Conservation (phyloP, 2,888 invertebrate genomes). For the Sceliomorpha sp. region DNA sequence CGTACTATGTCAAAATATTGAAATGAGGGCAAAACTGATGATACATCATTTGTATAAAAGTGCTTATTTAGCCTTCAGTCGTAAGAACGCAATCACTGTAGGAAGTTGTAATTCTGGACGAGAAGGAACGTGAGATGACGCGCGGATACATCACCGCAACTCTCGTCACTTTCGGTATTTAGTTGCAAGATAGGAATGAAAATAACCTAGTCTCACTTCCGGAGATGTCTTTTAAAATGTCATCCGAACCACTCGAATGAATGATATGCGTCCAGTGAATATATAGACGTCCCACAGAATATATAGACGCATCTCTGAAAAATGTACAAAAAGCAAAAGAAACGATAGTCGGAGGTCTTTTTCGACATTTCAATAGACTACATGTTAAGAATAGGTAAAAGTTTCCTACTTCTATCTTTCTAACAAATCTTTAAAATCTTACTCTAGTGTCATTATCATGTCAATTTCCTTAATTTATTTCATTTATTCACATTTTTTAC, state of each 20-base stretch:
- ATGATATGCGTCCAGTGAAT: conserved; percentile 25
- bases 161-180: conserved; percentile 57
- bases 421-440: too few relatives aligned
- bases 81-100: conserved; percentile 29
- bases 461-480: too few relatives aligned
- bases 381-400: too few relatives aligned
- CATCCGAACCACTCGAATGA: conserved; percentile 60
- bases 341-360: neutral
- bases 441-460: too few relatives aligned
- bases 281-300: too few relatives aligned
- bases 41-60: neutral
- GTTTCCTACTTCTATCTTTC: too few relatives aligned
- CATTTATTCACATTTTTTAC: too few relatives aligned
- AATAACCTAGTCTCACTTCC: conserved; percentile 66
- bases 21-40: too few relatives aligned
- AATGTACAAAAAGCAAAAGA: neutral
- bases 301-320: neutral
- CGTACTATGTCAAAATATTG: too few relatives aligned
- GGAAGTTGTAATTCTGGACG: conserved; percentile 45
- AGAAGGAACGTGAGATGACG: conserved; percentile 50
- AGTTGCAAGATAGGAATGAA: conserved; percentile 67
- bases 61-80: conserved; percentile 41
- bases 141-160: conserved; percentile 44
- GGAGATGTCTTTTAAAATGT: conserved; percentile 68
- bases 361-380: neutral